Evolutionary conservation across 2,113 vertebrate genomes (phyloP).

Genomic region (Sinocyclocheilus anshuiensis): DNA sequence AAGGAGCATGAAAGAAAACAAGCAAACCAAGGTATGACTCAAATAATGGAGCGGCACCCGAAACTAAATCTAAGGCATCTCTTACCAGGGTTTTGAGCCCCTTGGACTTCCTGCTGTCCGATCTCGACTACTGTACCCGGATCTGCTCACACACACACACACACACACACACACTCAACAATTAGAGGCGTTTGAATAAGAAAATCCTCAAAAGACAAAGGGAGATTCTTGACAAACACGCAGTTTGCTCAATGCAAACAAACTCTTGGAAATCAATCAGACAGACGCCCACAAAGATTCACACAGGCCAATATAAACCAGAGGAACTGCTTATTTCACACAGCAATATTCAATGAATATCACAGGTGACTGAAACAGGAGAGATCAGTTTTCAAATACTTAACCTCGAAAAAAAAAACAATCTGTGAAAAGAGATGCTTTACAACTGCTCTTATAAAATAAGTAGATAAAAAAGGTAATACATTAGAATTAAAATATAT

Average conservation of each 20-base stretch:
- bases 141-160: slow-evolving; percentile 67
- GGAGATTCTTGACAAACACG: slow-evolving; percentile 11
- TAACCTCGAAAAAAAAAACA: neutral
- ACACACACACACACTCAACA: slow-evolving; percentile 68
- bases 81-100: slow-evolving; percentile 78
- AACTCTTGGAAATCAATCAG: neutral
- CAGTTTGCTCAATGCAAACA: slow-evolving; percentile 13
- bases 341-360: slow-evolving; percentile 6
- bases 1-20: neutral
- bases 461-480: neutral
- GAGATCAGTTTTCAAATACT: neutral
- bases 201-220: slow-evolving; percentile 1
- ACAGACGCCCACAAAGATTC: slow-evolving; percentile 13
- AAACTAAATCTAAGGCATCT: slow-evolving; percentile 49
- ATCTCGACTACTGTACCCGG: slow-evolving; percentile 79
- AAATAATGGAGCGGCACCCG: slow-evolving; percentile 3
- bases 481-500: neutral
- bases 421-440: neutral
- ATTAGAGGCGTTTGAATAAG: neutral
- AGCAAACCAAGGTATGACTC: neutral
- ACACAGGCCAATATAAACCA: neutral
- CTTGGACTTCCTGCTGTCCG: slow-evolving; percentile 81
- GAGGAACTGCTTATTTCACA: slow-evolving; percentile 8
- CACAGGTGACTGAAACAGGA: neutral
- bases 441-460: neutral